Base-by-base conservation (phyloP, 2,113 vertebrate genomes). In the Carassius auratus region DNA sequence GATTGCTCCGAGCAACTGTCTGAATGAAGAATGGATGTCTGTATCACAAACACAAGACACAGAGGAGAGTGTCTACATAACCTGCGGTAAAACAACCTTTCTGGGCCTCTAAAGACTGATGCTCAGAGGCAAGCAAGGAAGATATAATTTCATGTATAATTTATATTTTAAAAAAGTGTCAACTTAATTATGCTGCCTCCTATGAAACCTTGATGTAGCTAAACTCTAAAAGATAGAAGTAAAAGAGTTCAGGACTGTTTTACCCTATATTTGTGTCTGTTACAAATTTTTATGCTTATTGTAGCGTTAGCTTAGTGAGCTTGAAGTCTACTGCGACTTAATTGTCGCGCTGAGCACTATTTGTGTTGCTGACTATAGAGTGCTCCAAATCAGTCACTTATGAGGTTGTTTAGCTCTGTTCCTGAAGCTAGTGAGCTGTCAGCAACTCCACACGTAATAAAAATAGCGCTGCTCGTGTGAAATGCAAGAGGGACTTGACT, bases 1-100 rank as follows among this genome's bases (percentile, higher is more conserved):
- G 57, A 42, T 23, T 42, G 55, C 57, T 79, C 76, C 76, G 4
- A 79, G 76, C 76, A 62, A 79, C 57, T 79, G 76, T 79, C 57
- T 79, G 57, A 38, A 62, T 62, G 26, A 55, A 55, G 75, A 76
- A 55, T 55, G 50, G 15, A 52, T 33, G 26, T 76, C 50, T 76
- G n/a, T 75, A 55, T 55, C 38, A 69, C 76, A 81, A 33, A 13
- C 64, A 57, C 45, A 66, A 86, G 79, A 79, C 78, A 84, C 75
- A 30, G 33, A 42, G 66, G 76, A 38, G 38, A 38, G 59, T 80
- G 59, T 80, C 78, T 64, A 48, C 38, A 80, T 80, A 30, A 64
- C 78, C 78, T 30, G 59, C n/a, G 59, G 78, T 80, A 5, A 80
- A 80, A 80, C 59, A 80, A 80, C 13, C 59, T 64, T 42, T 66